Base-by-base conservation (phyloP, 2,113 vertebrate species). In the Caranx ignobilis region DNA sequence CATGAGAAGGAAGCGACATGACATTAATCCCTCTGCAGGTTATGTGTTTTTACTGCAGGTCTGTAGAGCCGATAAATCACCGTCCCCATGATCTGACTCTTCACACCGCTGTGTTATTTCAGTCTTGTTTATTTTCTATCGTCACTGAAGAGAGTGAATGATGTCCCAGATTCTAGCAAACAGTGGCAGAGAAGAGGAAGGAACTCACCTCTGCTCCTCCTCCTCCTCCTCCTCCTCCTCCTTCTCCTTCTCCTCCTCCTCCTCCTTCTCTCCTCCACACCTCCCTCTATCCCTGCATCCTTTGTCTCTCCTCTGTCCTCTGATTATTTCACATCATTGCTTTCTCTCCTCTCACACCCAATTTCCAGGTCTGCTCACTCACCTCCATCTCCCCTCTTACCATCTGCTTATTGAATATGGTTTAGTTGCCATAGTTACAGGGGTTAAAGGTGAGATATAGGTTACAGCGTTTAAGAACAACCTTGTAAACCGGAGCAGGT, bases 391-490 rank as follows among this genome's bases (percentile, higher is more conserved):
- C 57, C 19, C 34, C 37, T 47, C 18, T 57, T 74, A 26, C 83
- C 76, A 70, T 82, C 69, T 72, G 63, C n/a, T 78, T 54, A 41
- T 32, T 19, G 18, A 60, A 52, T 70, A 43, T 56, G 11, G 70
- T 19, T 74, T 52, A 11, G 77, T 70, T 73, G 64, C 71, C 39
- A 82, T 71, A 62, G 81, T 84, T 54, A 75, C 65, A 1, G 21
- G 21, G 76, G 82, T 79, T 68, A 88, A 35, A 79, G 79, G 61
- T 72, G 15, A 79, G 35, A 35, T 8, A 6, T 52, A 45, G 45
- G 45, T 59, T 39, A 50, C 61, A 32, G 15, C 21, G 41, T 62
- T 56, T 68, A 9, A 70, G 47, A 10, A 13, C 41, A 55, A 59
- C 65, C 37, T 55, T 21, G 54, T 52, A 54, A 69, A 56, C 18